phyloP scores from a whole-genome alignment of 2,113 vertebrate genomes.

The Oceanites oceanicus region DNA sequence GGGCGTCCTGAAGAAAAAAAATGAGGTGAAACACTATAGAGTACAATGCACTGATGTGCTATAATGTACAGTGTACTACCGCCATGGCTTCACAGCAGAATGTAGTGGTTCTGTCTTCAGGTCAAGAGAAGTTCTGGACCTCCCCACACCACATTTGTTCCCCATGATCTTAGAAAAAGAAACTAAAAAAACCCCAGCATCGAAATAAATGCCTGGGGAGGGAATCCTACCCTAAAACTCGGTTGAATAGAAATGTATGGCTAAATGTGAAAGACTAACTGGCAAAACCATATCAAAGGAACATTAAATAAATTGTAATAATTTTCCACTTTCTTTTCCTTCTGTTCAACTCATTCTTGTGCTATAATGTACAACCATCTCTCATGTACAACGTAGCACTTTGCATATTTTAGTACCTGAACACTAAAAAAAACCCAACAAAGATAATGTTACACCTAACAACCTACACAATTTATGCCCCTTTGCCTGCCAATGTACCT shows the following conservation, averaged over 20 bases:
- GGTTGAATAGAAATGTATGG: neutral
- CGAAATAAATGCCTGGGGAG: neutral
- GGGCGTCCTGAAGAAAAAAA: neutral
- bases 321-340: neutral
- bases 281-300: neutral
- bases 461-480: neutral
- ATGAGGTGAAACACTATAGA: neutral
- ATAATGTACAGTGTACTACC: neutral
- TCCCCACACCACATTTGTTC: neutral
- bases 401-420: neutral
- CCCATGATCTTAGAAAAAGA: neutral
- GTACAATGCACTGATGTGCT: neutral
- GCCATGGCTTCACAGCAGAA: neutral
- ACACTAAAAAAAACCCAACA: accelerated
- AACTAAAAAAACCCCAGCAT: accelerated
- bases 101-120: neutral
- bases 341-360: neutral
- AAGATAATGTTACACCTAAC: neutral
- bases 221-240: neutral
- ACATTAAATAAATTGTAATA: neutral
- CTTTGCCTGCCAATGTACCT: neutral
- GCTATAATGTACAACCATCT: neutral
- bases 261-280: neutral
- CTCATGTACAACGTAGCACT: neutral
- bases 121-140: neutral